Evolutionary conservation across 2,113 vertebrate species (phyloP).

Genomic region (Stictonetta naevosa): DNA sequence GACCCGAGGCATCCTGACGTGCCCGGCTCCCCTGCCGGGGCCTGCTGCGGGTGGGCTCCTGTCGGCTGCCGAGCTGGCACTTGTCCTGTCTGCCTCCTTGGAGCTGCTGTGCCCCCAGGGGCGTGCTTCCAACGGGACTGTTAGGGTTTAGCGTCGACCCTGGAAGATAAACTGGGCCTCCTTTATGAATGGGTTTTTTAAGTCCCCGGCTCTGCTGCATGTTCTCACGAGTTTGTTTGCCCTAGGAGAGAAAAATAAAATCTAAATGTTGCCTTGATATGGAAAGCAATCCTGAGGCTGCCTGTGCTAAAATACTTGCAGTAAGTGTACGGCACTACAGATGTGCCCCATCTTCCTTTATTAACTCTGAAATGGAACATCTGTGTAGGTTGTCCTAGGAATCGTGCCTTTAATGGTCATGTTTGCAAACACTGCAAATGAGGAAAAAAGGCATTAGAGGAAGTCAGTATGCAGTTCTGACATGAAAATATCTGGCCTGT

Average conservation of each 20-base stretch:
- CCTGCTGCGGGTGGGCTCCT: neutral
- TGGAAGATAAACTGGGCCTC: neutral
- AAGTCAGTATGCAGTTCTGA: neutral
- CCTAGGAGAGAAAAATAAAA: neutral
- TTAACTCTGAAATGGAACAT: neutral
- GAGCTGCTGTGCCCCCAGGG: neutral
- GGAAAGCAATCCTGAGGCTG: neutral
- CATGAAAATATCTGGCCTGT: neutral
- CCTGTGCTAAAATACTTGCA: neutral
- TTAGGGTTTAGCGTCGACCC: neutral
- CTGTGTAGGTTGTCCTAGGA: neutral
- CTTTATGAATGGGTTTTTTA: neutral
- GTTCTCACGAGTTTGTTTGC: neutral
- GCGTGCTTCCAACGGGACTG: rapidly evolving
- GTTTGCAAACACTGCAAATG: neutral
- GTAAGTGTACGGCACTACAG: neutral
- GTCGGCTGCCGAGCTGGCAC: neutral
- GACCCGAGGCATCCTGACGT: neutral
- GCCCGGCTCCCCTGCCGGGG: rapidly evolving
- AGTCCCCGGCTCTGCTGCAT: neutral
- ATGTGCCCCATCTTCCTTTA: neutral
- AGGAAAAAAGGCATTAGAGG: neutral
- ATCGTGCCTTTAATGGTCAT: neutral
- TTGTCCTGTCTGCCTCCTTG: neutral
- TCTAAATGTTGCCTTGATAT: neutral